Evolutionary conservation across 2,797 vertebrate species (phyloP).

Genomic region (Gymnopithys bicolor): DNA sequence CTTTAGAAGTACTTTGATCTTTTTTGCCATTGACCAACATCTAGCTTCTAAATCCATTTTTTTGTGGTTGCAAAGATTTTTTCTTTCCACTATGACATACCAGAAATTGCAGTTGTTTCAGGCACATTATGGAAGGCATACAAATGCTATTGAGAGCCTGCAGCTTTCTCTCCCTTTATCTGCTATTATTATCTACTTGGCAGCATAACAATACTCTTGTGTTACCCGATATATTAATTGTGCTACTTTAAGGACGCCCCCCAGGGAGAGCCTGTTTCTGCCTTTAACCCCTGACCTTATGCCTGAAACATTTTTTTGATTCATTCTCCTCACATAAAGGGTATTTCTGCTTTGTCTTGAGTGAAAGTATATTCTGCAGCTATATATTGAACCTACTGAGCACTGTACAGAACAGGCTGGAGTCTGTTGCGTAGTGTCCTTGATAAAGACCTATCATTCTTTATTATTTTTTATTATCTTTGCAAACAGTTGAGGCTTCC

Average conservation of each 20-base stretch:
- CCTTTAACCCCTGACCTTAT: slow-evolving; percentile 28
- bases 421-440: background rate
- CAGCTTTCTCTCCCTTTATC: slow-evolving; percentile 39
- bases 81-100: background rate
- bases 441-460: background rate
- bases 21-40: background rate
- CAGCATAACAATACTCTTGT: slow-evolving; percentile 44
- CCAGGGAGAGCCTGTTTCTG: slow-evolving; percentile 8
- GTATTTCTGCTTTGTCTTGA: background rate
- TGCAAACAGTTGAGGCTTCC: background rate
- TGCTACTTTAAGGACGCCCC: background rate
- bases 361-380: background rate
- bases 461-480: background rate
- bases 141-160: slow-evolving; percentile 22
- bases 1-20: background rate
- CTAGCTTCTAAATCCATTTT: background rate
- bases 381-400: background rate
- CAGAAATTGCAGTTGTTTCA: slow-evolving; percentile 16
- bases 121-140: background rate
- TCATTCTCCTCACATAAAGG: background rate
- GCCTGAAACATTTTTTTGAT: background rate
- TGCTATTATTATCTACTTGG: slow-evolving; percentile 52
- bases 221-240: slow-evolving; percentile 46
- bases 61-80: background rate
- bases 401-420: background rate